phyloP scores from a whole-genome alignment of 2,113 vertebrate genomes.

The Nestor notabilis region DNA sequence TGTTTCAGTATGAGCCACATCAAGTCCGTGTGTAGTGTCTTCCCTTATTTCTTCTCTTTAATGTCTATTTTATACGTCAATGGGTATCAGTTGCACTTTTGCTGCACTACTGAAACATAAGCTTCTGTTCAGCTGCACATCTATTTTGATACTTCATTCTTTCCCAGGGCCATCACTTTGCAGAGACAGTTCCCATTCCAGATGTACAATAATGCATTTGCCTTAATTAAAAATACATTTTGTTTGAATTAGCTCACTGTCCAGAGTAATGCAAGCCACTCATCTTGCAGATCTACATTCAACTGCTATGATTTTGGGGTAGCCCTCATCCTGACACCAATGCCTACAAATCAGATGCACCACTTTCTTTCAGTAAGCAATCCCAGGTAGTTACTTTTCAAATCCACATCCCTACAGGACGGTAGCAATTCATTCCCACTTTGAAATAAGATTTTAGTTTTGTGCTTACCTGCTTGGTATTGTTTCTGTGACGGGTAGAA shows the following conservation, averaged over 20 bases:
- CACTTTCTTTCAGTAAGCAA: neutral
- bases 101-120: neutral
- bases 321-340: neutral
- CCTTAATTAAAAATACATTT: neutral
- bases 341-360: neutral
- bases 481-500: neutral
- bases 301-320: neutral
- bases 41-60: neutral
- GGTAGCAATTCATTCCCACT: neutral
- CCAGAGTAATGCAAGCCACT: neutral
- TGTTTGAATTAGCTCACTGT: neutral
- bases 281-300: neutral
- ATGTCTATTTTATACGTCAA: neutral
- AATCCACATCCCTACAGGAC: neutral
- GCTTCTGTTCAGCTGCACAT: neutral
- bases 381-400: neutral
- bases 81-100: neutral
- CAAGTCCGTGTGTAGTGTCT: neutral
- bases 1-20: accelerated
- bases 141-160: neutral
- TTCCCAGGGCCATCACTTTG: neutral
- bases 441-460: neutral
- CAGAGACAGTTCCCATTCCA: neutral
- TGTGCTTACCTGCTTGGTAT: neutral
- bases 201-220: neutral